phyloP scores from a whole-genome alignment of 2,113 vertebrate species.

The Rousettus leschenaultii region DNA sequence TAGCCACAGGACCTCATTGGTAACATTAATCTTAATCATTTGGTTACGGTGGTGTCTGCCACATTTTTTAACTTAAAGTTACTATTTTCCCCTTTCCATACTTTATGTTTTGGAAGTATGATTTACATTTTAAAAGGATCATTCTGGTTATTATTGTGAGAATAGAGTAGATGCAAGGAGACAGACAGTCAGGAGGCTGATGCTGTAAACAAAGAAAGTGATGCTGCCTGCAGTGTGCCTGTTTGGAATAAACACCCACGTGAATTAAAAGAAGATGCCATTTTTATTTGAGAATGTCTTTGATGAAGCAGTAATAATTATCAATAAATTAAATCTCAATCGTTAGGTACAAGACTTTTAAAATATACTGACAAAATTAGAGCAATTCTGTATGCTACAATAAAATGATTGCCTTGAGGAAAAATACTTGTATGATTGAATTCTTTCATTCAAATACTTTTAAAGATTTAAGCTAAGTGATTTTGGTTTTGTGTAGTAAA shows the following conservation, averaged over 20 bases:
- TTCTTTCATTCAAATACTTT: not conserved
- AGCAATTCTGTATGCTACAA: not conserved
- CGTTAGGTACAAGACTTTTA: not conserved
- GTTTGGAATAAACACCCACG: not conserved
- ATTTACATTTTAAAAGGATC: not conserved
- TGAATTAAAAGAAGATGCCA: not conserved
- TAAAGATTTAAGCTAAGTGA: not conserved
- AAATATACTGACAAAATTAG: not conserved
- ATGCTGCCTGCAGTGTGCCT: not conserved
- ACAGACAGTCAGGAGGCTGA: not conserved
- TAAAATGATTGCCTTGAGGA: not conserved
- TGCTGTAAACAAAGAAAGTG: not conserved
- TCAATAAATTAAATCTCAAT: not conserved
- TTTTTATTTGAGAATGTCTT: not conserved
- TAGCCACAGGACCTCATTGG: not conserved
- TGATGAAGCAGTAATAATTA: not conserved
- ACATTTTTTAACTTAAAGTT: not conserved
- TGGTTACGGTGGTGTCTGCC: not conserved
- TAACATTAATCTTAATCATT: not conserved
- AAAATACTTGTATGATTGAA: not conserved
- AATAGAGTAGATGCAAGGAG: not conserved
- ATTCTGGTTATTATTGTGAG: not conserved
- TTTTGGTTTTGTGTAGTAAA: not conserved
- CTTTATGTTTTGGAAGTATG: not conserved
- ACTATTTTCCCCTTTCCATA: not conserved